Conservation (phyloP, 2,113 vertebrate genomes). For the Tympanuchus pallidicinctus region DNA sequence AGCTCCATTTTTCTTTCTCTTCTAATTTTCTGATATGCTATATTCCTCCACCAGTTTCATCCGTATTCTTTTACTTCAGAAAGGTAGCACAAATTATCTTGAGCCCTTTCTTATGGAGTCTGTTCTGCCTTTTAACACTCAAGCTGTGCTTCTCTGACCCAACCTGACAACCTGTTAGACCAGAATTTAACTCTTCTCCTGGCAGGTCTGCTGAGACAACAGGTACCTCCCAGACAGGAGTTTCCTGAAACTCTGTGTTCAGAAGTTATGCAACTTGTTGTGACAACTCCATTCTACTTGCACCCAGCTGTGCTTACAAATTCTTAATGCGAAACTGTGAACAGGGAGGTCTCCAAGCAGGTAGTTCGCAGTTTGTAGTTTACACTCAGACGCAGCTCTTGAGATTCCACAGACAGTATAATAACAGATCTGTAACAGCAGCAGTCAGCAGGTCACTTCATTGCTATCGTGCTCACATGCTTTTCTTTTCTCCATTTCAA, state of each 20-base stretch:
- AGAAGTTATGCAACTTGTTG: background rate
- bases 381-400: background rate
- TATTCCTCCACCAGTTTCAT: background rate
- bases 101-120: background rate
- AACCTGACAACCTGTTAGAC: background rate
- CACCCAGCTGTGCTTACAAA: fast-evolving
- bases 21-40: background rate
- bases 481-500: background rate
- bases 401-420: background rate
- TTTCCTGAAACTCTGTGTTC: background rate
- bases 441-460: background rate
- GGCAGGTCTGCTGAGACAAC: background rate
- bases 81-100: background rate
- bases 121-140: background rate
- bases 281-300: background rate
- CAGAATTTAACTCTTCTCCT: background rate
- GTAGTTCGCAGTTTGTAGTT: background rate
- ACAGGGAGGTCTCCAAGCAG: background rate
- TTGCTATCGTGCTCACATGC: background rate
- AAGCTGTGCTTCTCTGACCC: background rate
- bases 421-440: background rate
- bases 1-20: background rate
- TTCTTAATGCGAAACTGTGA: background rate
- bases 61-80: background rate
- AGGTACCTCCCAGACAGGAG: background rate